Conservation (phyloP, 1,140 invertebrate genomes). For the Polypedilum pembai region DNA sequence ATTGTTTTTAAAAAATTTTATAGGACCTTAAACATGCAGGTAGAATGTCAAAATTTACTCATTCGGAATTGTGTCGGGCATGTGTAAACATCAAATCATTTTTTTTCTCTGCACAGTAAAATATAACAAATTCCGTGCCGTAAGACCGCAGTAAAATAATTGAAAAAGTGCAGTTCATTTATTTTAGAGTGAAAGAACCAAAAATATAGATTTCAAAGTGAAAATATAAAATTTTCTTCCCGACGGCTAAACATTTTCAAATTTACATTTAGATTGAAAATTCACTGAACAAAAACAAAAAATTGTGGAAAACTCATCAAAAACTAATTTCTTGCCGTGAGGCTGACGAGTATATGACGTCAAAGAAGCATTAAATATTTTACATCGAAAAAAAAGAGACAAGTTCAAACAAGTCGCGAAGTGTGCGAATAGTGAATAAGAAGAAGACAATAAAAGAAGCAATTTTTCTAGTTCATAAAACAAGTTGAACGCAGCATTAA, state of each 20-base stretch:
- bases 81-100: slow-evolving; percentile 19
- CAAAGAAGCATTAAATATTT: too few relatives aligned
- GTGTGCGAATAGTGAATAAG: too few relatives aligned
- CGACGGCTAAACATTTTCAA: not conserved
- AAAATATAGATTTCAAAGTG: too few relatives aligned
- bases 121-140: not conserved
- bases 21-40: slow-evolving; percentile 19
- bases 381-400: too few relatives aligned
- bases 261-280: slow-evolving; percentile 13
- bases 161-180: not conserved
- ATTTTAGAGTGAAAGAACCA: not conserved
- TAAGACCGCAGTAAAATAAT: not conserved
- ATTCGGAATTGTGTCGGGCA: slow-evolving; percentile 20
- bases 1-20: not conserved
- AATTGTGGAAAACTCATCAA: too few relatives aligned
- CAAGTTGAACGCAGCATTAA: slow-evolving; percentile 15
- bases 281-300: not conserved
- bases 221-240: not conserved
- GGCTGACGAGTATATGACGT: too few relatives aligned
- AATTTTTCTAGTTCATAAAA: slow-evolving; percentile 23
- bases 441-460: not conserved
- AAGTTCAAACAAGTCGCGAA: too few relatives aligned
- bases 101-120: not conserved
- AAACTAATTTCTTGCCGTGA: too few relatives aligned
- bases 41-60: not conserved